Conservation (phyloP, 2,888 invertebrate genomes). For the Bellardia bayeri region DNA sequence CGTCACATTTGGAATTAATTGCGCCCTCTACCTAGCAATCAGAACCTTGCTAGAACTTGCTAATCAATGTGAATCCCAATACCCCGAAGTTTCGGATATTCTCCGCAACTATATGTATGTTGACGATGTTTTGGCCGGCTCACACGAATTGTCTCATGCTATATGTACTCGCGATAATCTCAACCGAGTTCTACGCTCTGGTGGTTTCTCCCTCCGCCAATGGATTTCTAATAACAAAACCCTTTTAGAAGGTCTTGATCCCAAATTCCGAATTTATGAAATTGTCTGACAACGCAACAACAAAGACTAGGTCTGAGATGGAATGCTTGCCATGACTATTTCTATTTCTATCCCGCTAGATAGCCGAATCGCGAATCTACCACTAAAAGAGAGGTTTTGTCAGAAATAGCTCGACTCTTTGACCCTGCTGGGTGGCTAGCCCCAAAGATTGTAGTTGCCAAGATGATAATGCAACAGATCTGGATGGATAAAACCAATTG, state of each 20-base stretch:
- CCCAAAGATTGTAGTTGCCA: no score
- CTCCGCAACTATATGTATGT: not conserved
- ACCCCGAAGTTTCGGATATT: slow-evolving; percentile 51
- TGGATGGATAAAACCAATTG: no score
- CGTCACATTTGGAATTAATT: no score
- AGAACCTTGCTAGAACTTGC: no score
- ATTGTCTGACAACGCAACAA: no score
- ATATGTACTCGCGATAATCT: not conserved
- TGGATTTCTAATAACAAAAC: slow-evolving; percentile 14
- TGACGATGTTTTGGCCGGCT: no score
- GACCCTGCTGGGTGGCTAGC: no score
- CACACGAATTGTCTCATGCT: not conserved
- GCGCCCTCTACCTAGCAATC: no score
- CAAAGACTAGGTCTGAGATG: slow-evolving; percentile 17
- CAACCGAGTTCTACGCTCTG: slow-evolving; percentile 16
- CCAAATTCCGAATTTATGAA: no score
- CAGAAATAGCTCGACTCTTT: not conserved
- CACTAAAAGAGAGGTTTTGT: not conserved
- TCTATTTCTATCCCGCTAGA: no score
- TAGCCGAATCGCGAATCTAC: no score
- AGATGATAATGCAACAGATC: no score
- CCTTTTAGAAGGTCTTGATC: not conserved
- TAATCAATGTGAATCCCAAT: slow-evolving; percentile 17
- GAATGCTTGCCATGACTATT: not conserved
- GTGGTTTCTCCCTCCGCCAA: slow-evolving; percentile 4